Evolutionary conservation across 2,113 vertebrate genomes (phyloP).

Genomic region (Abramis brama): DNA sequence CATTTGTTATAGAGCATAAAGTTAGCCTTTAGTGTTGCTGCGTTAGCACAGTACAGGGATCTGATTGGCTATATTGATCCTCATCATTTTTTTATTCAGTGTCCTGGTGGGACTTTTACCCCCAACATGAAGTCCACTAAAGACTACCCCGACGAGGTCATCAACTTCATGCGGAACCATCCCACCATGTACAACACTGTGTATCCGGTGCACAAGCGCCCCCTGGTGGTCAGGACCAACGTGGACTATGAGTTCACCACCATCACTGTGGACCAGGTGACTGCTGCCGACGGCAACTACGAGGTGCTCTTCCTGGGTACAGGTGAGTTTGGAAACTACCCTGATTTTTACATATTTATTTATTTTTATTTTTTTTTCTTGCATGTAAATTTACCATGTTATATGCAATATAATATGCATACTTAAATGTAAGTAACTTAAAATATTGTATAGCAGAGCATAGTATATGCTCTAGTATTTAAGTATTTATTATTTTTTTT

Average conservation of each 20-base stretch:
- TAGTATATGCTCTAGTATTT: neutral
- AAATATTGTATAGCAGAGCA: neutral
- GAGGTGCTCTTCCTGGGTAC: conserved; percentile 99
- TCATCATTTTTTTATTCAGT: conserved; percentile 75
- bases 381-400: neutral
- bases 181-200: conserved; percentile 95
- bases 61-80: neutral
- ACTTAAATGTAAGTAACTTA: neutral
- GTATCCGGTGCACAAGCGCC: conserved; percentile 93
- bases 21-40: neutral
- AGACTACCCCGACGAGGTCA: conserved; percentile 97
- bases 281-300: conserved; percentile 95
- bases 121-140: conserved; percentile 99
- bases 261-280: conserved; percentile 95
- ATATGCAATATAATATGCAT: neutral
- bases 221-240: conserved; percentile 92
- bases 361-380: no score
- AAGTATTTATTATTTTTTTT: neutral
- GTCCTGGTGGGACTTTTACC: conserved; percentile 95
- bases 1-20: no score
- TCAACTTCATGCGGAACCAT: conserved; percentile 97
- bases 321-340: conserved; percentile 74
- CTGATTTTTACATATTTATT: neutral
- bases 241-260: conserved; percentile 96
- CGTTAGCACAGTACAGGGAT: neutral